Evolutionary conservation across 2,797 vertebrate genomes (phyloP).

Genomic region (Danio kyathit): DNA sequence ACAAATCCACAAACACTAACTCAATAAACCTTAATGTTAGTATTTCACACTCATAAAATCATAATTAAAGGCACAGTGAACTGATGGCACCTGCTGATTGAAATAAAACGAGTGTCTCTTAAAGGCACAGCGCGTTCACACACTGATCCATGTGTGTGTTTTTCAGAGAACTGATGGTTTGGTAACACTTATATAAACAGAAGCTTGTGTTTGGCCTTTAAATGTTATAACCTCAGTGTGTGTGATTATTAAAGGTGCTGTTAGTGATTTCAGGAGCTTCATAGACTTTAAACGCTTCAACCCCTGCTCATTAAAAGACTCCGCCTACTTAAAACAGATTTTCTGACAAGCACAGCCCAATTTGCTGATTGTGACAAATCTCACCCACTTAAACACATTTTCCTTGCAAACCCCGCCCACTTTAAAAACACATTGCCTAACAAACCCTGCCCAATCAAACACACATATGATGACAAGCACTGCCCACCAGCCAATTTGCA

Average conservation of each 20-base stretch:
- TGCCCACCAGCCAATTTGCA: too few relatives aligned
- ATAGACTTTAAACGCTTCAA: neutral
- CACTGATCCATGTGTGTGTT: neutral
- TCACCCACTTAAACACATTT: neutral
- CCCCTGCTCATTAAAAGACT: neutral
- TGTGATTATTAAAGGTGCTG: conserved; percentile 1
- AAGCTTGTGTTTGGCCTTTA: conserved; percentile 15
- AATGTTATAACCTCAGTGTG: neutral
- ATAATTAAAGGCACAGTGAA: neutral
- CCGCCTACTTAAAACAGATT: too few relatives aligned
- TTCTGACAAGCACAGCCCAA: too few relatives aligned
- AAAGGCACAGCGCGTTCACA: conserved; percentile 14
- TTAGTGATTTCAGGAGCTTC: conserved; percentile 17
- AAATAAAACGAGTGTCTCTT: neutral
- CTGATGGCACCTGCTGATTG: neutral
- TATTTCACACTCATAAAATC: neutral
- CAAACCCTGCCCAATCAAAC: neutral
- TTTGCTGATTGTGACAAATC: neutral
- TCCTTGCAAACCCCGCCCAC: too few relatives aligned
- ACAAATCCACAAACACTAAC: conserved; percentile 1
- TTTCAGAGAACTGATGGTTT: neutral
- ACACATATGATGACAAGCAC: too few relatives aligned
- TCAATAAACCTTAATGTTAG: neutral
- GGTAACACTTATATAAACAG: neutral
- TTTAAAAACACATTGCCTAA: neutral